Evolutionary conservation across 2,797 vertebrate species (phyloP).

Genomic region (Rhynchotus rufescens): DNA sequence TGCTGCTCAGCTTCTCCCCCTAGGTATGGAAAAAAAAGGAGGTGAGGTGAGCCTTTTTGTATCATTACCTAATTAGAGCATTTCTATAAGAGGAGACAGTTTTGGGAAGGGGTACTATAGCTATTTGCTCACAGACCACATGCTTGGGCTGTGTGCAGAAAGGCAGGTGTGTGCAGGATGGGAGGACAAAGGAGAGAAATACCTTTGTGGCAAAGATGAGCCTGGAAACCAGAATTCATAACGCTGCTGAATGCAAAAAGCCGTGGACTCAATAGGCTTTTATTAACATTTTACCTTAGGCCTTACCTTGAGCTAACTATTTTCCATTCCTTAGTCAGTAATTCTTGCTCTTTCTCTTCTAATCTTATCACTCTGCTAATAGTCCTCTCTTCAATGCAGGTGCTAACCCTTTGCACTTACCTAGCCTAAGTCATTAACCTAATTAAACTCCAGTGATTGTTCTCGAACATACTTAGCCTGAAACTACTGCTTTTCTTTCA

Average conservation of each 20-base stretch:
- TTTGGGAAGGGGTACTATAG: neutral
- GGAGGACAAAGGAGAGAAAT: neutral
- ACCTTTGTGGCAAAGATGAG: neutral
- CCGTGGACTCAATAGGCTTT: neutral
- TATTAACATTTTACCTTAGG: slow-evolving; percentile 5
- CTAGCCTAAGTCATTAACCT: neutral
- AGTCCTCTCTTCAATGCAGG: neutral
- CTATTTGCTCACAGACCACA: neutral
- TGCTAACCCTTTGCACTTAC: neutral
- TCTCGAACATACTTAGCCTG: neutral
- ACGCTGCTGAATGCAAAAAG: neutral
- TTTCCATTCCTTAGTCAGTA: neutral
- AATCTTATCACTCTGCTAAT: neutral
- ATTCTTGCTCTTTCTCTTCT: neutral
- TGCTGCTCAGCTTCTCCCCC: neutral
- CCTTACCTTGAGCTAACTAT: slow-evolving; percentile 4
- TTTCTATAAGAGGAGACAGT: neutral
- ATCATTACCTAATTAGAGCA: neutral
- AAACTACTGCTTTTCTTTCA: neutral
- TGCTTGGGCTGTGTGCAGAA: neutral
- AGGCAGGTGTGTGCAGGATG: slow-evolving; percentile 9
- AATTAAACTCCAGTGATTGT: neutral
- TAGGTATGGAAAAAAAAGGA: neutral
- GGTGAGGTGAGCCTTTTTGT: neutral
- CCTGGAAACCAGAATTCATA: neutral